Conservation (phyloP, 2,888 invertebrate species). For the Cosmopolites sordidus region DNA sequence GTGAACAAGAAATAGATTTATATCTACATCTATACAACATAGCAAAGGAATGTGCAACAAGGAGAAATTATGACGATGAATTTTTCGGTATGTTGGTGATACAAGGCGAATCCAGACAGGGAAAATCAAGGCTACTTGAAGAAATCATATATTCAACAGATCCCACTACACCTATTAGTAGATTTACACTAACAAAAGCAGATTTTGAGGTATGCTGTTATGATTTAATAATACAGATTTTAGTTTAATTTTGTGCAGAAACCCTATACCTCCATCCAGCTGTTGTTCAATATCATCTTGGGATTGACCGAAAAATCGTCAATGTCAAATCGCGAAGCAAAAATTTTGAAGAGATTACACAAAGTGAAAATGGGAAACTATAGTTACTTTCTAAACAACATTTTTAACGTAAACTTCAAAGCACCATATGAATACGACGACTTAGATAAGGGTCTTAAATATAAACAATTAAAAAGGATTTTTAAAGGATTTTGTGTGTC, state of each 20-base stretch:
- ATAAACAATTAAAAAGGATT: slow-evolving; percentile 41
- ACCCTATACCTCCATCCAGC: slow-evolving; percentile 47
- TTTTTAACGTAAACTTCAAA: slow-evolving; percentile 50
- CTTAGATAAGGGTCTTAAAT: slow-evolving; percentile 36
- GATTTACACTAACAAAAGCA: slow-evolving; percentile 41
- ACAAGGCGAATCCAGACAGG: slow-evolving; percentile 56
- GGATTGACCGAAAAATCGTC: slow-evolving; percentile 41
- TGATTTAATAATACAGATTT: too few species aligned
- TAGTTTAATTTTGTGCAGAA: slow-evolving; percentile 36
- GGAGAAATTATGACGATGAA: slow-evolving; percentile 8
- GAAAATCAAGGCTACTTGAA: slow-evolving; percentile 59
- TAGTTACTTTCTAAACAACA: slow-evolving; percentile 50
- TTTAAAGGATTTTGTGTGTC: slow-evolving; percentile 47
- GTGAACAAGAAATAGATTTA: slow-evolving; percentile 44
- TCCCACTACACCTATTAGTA: slow-evolving; percentile 40
- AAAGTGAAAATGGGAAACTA: slow-evolving; percentile 42
- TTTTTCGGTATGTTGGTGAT: slow-evolving; percentile 38
- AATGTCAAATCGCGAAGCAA: slow-evolving; percentile 44
- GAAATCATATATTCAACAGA: slow-evolving; percentile 54
- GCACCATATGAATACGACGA: slow-evolving; percentile 32
- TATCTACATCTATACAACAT: slow-evolving; percentile 34
- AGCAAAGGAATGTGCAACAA: slow-evolving; percentile 19
- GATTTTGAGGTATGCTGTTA: slow-evolving; percentile 42
- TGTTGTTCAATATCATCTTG: slow-evolving; percentile 48
- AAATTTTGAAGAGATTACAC: slow-evolving; percentile 41